Evolutionary conservation across 2,888 invertebrate species (phyloP).

Genomic region (Tipula unca): DNA sequence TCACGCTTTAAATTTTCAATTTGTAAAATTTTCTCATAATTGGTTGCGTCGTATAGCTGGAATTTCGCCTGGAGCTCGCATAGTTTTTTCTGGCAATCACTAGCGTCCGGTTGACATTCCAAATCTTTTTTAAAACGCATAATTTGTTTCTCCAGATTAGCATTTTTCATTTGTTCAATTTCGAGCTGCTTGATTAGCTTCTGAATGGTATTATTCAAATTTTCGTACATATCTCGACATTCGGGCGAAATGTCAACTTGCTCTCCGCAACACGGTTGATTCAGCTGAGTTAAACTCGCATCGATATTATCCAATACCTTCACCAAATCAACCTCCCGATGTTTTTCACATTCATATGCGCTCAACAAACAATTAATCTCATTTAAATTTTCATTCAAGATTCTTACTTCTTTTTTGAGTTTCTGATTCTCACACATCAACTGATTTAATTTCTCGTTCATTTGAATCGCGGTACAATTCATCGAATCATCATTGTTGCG

Average conservation of each 20-base stretch:
- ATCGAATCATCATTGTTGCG: neutral
- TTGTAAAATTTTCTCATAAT: neutral
- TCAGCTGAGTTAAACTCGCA: neutral
- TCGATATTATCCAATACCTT: neutral
- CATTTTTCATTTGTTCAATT: neutral
- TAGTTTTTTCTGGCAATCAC: neutral
- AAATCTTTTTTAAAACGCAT: neutral
- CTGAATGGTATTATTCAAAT: neutral
- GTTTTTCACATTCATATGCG: neutral
- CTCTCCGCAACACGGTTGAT: neutral
- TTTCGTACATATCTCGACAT: neutral
- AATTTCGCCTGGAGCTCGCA: neutral
- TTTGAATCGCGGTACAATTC: neutral
- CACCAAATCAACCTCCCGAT: neutral
- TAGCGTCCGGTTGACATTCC: neutral
- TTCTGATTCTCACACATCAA: neutral
- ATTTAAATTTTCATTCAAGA: neutral
- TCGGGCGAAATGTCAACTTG: neutral
- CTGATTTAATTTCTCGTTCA: neutral
- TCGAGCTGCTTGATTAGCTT: neutral
- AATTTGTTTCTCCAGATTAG: neutral
- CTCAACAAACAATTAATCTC: neutral
- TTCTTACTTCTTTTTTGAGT: neutral
- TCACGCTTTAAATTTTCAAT: slow-evolving; percentile 8
- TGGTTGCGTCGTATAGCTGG: neutral